Evolutionary conservation across 2,797 vertebrate species (phyloP).

Genomic region (Anisognathus igniventris): DNA sequence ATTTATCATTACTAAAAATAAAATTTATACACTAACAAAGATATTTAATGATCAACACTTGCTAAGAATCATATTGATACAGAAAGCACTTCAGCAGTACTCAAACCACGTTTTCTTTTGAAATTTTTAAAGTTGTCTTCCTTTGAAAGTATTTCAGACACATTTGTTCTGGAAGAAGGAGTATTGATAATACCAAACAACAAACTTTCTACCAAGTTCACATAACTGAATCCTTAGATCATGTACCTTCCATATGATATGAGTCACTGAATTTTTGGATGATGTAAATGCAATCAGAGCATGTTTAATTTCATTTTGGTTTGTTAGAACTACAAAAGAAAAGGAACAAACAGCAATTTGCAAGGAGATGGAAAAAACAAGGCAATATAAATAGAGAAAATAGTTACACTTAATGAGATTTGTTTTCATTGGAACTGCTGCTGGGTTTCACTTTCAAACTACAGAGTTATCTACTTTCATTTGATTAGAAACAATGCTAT

Average conservation of each 20-base stretch:
- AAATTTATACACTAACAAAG: slow-evolving; percentile 1
- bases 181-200: not conserved
- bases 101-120: slow-evolving; percentile 9
- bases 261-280: not conserved
- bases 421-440: slow-evolving; percentile 47
- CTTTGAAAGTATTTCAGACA: slow-evolving; percentile 63
- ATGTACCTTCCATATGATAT: not conserved
- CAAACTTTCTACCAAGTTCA: slow-evolving; percentile 1
- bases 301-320: slow-evolving; percentile 9
- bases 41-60: not conserved
- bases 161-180: slow-evolving; percentile 14
- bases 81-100: slow-evolving; percentile 12
- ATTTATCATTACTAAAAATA: slow-evolving; percentile 38
- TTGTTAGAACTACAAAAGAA: slow-evolving; percentile 43
- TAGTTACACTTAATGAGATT: slow-evolving; percentile 58
- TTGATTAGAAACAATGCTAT: slow-evolving; percentile 57
- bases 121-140: slow-evolving; percentile 21
- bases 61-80: not conserved
- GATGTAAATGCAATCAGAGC: slow-evolving; percentile 12
- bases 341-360: slow-evolving; percentile 8
- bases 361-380: slow-evolving; percentile 44
- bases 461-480: slow-evolving; percentile 58
- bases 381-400: slow-evolving; percentile 37
- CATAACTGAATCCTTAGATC: not conserved
- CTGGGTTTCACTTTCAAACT: slow-evolving; percentile 54